Evolutionary conservation across 2,113 vertebrate genomes (phyloP).

Genomic region (Thymallus thymallus): DNA sequence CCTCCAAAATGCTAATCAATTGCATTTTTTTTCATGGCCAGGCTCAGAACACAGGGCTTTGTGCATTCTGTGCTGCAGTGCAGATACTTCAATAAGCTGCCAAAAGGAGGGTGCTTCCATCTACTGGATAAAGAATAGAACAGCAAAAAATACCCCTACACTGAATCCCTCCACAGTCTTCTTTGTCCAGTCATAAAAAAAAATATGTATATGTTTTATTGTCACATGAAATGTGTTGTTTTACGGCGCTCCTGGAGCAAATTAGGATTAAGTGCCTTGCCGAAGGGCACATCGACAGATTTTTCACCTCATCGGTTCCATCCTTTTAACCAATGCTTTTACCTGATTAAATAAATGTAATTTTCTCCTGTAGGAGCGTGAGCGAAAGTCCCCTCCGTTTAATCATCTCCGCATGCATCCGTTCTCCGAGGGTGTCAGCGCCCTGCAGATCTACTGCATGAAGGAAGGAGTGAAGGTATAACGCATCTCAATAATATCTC

Average conservation of each 20-base stretch:
- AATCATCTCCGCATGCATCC: slow-evolving; percentile 96
- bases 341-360: background rate
- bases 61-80: slow-evolving; percentile 20
- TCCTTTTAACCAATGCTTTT: too few relatives aligned
- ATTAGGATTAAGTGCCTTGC: too few relatives aligned
- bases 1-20: too few relatives aligned
- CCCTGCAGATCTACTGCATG: slow-evolving; percentile 98
- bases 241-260: too few relatives aligned
- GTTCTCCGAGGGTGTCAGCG: slow-evolving; percentile 96
- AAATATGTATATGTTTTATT: too few relatives aligned
- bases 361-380: slow-evolving; percentile 83
- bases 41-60: slow-evolving; percentile 12
- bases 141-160: background rate
- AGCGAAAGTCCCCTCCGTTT: slow-evolving; percentile 93
- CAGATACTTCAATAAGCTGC: background rate
- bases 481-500: background rate
- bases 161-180: background rate
- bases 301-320: too few relatives aligned
- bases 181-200: too few relatives aligned
- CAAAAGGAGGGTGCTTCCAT: slow-evolving; percentile 1
- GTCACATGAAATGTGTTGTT: too few relatives aligned
- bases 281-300: too few relatives aligned
- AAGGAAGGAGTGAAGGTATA: slow-evolving; percentile 97
- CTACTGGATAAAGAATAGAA: slow-evolving; percentile 27
- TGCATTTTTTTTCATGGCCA: background rate